Conservation (phyloP, 2,888 invertebrate species). For the Pterostichus madidus region DNA sequence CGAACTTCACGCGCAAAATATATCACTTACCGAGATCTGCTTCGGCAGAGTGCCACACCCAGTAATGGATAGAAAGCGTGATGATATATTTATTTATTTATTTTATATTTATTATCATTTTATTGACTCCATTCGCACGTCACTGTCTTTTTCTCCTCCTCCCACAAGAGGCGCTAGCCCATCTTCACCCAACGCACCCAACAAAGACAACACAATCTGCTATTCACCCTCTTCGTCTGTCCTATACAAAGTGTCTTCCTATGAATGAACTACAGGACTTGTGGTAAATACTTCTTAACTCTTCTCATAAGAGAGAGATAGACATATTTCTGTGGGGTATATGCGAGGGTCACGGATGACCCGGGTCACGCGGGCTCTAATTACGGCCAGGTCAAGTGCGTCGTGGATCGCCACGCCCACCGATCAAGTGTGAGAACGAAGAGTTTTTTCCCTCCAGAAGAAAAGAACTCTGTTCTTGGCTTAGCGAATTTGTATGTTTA, state of each 20-base stretch:
- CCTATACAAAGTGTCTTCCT: neutral
- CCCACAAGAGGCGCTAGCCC: neutral
- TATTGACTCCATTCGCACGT: neutral
- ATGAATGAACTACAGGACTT: neutral
- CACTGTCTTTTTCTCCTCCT: neutral
- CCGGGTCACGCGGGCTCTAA: constrained; percentile 71
- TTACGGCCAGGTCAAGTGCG: constrained; percentile 75
- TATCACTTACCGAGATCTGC: too few relatives aligned
- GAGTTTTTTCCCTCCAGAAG: neutral
- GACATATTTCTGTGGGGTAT: constrained; percentile 58
- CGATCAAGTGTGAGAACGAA: constrained; percentile 73
- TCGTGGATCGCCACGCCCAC: constrained; percentile 75
- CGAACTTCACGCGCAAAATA: too few relatives aligned
- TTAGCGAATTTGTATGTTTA: too few relatives aligned
- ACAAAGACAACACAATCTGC: constrained; percentile 5
- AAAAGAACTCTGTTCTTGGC: too few relatives aligned
- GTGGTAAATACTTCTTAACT: neutral
- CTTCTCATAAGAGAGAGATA: too few relatives aligned
- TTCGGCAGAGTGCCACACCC: too few relatives aligned
- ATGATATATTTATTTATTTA: too few relatives aligned
- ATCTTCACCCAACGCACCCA: neutral
- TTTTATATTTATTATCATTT: too few relatives aligned
- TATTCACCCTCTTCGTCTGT: neutral
- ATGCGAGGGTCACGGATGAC: constrained; percentile 68
- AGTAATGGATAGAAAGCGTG: too few relatives aligned